These are phyloP conservation scores for Oncorhynchus kisutch DNA, from an alignment of 2,113 vertebrate genomes.

Conservation along the genomic window DNA sequence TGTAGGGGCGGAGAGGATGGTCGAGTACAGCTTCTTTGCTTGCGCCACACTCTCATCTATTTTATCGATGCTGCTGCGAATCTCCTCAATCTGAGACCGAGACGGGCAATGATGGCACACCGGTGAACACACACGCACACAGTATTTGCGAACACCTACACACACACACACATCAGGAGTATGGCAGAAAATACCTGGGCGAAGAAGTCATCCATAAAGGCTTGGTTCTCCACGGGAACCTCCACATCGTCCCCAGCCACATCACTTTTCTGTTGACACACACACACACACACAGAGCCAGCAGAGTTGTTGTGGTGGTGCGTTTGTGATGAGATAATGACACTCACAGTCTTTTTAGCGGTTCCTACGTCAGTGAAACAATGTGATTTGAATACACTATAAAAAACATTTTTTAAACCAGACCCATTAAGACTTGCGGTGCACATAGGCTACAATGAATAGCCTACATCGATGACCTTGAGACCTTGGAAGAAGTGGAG, in stretches of 20 bases:
- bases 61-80: conserved; percentile 87
- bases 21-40: conserved; percentile 89
- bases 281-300: conserved; percentile 1
- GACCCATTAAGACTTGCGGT: not conserved
- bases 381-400: too few relatives aligned
- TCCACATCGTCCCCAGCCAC: conserved; percentile 77
- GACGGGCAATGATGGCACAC: conserved; percentile 11
- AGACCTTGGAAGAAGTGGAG: too few relatives aligned
- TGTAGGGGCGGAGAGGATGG: conserved; percentile 89
- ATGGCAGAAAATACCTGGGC: conserved; percentile 73
- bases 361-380: too few relatives aligned
- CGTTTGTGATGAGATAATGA: too few relatives aligned
- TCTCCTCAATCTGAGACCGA: conserved; percentile 84
- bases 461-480: too few relatives aligned
- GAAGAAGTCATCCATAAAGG: conserved; percentile 95
- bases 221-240: conserved; percentile 84
- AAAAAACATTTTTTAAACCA: not conserved
- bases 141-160: not conserved
- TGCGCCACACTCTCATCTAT: conserved; percentile 85
- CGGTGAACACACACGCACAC: not conserved
- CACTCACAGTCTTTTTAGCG: too few relatives aligned
- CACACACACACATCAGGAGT: not conserved
- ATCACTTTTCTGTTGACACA: conserved; percentile 80
- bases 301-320: too few relatives aligned
- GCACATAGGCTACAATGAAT: too few relatives aligned